phyloP scores from a whole-genome alignment of 35 echinoderm and acorn worm species.

The Eucidaris tribuloides region DNA sequence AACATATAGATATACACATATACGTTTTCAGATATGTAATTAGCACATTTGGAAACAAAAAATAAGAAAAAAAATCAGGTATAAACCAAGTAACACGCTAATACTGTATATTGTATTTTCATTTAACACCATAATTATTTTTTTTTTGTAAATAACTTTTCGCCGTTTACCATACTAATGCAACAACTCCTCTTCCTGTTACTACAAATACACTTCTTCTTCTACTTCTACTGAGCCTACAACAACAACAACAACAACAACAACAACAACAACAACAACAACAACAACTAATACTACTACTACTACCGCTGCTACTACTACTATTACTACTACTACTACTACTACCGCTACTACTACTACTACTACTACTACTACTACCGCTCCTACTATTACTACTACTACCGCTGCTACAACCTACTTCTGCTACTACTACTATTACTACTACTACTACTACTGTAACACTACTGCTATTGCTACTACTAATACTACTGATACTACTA shows the following conservation, averaged over 20 bases:
- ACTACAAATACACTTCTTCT: background rate
- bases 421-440: background rate
- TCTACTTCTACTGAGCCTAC: background rate
- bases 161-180: too few species aligned
- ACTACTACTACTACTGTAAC: background rate
- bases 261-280: background rate
- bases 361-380: background rate
- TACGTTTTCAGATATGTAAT: too few species aligned
- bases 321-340: background rate
- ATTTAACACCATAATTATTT: too few species aligned
- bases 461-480: too few species aligned
- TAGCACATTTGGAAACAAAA: too few species aligned
- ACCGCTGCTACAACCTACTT: background rate
- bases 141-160: too few species aligned
- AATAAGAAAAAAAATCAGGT: too few species aligned
- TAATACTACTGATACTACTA: too few species aligned
- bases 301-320: background rate
- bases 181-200: background rate
- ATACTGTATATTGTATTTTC: too few species aligned
- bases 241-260: background rate
- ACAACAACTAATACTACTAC: background rate
- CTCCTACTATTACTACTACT: constrained; percentile 7
- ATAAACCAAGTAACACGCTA: too few species aligned
- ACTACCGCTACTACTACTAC: constrained; percentile 3
- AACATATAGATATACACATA: too few species aligned